A percentile compares a stretch with the other conserved stretches of the same genome.
Conservation (phyloP, 2,888 invertebrate genomes). For the Antitype chi region DNA sequence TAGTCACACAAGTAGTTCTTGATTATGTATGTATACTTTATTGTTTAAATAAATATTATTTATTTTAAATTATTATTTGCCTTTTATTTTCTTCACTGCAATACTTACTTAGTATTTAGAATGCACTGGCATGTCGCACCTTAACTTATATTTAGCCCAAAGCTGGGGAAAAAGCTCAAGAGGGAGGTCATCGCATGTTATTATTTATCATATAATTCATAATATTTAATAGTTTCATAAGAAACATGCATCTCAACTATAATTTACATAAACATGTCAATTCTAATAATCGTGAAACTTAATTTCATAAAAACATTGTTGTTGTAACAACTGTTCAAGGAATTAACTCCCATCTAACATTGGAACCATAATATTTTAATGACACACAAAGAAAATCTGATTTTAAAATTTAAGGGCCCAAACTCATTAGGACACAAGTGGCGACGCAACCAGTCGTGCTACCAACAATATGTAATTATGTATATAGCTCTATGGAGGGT, state of each 20-base stretch:
- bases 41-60: constrained; percentile 71
- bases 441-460: too few species aligned
- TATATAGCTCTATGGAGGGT: too few species aligned
- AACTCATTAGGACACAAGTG: too few species aligned
- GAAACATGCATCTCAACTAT: constrained; percentile 24
- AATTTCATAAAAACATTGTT: constrained; percentile 11
- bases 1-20: constrained; percentile 52
- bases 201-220: background rate
- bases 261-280: constrained; percentile 4
- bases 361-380: constrained; percentile 61
- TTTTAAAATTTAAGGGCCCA: background rate
- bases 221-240: background rate
- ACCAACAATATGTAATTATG: too few species aligned
- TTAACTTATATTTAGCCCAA: background rate
- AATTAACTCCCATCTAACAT: constrained; percentile 49
- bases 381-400: background rate
- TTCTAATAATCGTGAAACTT: background rate
- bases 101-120: constrained; percentile 29
- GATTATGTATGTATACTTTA: constrained; percentile 59
- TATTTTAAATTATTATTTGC: constrained; percentile 67
- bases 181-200: constrained; percentile 44
- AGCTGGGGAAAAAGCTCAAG: background rate
- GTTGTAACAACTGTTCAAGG: constrained; percentile 30
- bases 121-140: constrained; percentile 63
- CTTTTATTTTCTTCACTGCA: constrained; percentile 72